Evolutionary conservation across 2,888 invertebrate species (phyloP).

Genomic region (Punctoribates punctum): DNA sequence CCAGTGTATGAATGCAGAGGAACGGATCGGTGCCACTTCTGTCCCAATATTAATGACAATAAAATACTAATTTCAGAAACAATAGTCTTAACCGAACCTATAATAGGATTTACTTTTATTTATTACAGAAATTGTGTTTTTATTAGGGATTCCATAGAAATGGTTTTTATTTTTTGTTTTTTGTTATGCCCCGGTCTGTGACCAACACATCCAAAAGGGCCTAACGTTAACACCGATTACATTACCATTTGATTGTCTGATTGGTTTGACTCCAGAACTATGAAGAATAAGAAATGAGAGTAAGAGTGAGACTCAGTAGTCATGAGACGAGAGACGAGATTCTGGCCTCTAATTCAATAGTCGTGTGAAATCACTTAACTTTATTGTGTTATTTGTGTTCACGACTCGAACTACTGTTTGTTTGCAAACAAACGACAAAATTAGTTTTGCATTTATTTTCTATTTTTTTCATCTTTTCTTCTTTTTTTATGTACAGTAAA

Average conservation of each 20-base stretch:
- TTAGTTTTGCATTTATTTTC: not conserved
- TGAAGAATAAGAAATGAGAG: too few relatives aligned
- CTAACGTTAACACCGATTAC: slow-evolving; percentile 1
- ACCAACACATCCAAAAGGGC: not conserved
- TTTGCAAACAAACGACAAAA: not conserved
- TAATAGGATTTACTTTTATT: not conserved
- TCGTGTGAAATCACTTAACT: slow-evolving; percentile 19
- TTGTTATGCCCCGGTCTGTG: not conserved
- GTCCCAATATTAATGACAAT: not conserved
- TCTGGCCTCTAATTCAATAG: not conserved
- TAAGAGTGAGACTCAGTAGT: not conserved
- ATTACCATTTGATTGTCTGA: slow-evolving; percentile 17
- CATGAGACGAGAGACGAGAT: not conserved
- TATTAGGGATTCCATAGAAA: not conserved
- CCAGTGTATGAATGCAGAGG: not conserved
- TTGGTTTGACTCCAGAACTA: not conserved
- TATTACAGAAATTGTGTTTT: not conserved
- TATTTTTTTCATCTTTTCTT: not conserved
- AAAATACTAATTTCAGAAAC: not conserved
- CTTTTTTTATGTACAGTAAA: not conserved
- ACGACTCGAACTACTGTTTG: not conserved
- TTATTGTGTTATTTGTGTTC: not conserved
- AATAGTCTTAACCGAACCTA: slow-evolving; percentile 1
- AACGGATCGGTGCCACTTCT: not conserved
- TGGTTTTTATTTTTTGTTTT: not conserved